phyloP scores from a whole-genome alignment of 2,888 invertebrate species.

The Germaria angustata region DNA sequence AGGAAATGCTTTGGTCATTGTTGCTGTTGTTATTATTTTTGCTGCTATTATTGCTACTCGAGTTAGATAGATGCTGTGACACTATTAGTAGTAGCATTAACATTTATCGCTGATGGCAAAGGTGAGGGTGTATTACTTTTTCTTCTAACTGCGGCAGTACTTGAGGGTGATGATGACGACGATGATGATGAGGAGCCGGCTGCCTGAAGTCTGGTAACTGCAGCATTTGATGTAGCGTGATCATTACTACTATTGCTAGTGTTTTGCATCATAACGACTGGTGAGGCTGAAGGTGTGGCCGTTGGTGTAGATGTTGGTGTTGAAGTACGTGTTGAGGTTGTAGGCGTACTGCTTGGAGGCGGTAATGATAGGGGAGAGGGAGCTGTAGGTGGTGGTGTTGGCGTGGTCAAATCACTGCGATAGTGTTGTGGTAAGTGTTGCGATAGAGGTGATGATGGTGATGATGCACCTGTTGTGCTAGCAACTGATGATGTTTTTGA shows the following conservation, averaged over 20 bases:
- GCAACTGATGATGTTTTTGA: conserved; percentile 67
- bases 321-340: conserved; percentile 62
- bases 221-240: background rate
- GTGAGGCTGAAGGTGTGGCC: conserved; percentile 70
- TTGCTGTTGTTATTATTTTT: conserved; percentile 67
- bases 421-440: conserved; percentile 65
- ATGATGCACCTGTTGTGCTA: conserved; percentile 48
- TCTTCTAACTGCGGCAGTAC: conserved; percentile 11
- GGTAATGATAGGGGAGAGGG: conserved; percentile 69
- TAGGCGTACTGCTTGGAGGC: conserved; percentile 67
- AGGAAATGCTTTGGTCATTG: conserved; percentile 67
- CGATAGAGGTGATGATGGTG: conserved; percentile 34
- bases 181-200: conserved; percentile 52
- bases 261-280: conserved; percentile 73
- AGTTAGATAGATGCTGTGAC: conserved; percentile 51
- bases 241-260: conserved; percentile 32
- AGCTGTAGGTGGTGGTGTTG: conserved; percentile 68
- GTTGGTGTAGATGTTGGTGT: conserved; percentile 65
- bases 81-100: conserved; percentile 29
- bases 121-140: conserved; percentile 54
- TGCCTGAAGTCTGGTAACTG: conserved; percentile 63
- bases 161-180: conserved; percentile 51
- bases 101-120: conserved; percentile 34
- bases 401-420: conserved; percentile 67
- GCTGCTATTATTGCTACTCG: conserved; percentile 67